Conservation (phyloP, 2,113 vertebrate genomes). For the Corydoras sp. region DNA sequence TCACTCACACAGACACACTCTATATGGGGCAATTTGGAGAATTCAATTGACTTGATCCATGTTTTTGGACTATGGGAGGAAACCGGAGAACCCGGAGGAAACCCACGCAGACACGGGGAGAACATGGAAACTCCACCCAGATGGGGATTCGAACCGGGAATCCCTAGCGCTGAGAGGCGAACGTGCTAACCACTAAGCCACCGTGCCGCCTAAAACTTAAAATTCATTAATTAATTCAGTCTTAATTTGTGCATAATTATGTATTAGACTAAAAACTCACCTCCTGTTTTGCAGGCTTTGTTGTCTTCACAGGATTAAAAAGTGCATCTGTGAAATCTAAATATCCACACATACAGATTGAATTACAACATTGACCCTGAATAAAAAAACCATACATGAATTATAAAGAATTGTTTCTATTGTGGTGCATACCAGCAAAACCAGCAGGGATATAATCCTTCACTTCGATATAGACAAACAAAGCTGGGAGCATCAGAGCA, state of each 20-base stretch:
- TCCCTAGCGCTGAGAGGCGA: too few species aligned
- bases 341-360: conserved; percentile 17
- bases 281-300: conserved; percentile 63
- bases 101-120: too few species aligned
- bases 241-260: background rate
- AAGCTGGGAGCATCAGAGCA: conserved; percentile 82
- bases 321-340: conserved; percentile 73
- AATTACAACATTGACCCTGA: background rate
- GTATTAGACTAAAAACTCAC: conserved; percentile 35
- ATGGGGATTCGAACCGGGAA: too few species aligned
- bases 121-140: too few species aligned
- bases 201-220: too few species aligned
- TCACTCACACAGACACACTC: too few species aligned
- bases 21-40: too few species aligned
- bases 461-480: conserved; percentile 89
- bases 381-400: background rate
- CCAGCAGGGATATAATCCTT: conserved; percentile 95
- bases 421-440: conserved; percentile 76
- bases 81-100: too few species aligned
- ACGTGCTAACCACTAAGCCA: too few species aligned
- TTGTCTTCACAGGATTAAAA: conserved; percentile 68
- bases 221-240: too few species aligned
- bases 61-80: too few species aligned
- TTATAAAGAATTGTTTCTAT: conserved; percentile 11
- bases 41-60: too few species aligned